A percentile compares a stretch with the other conserved stretches of the same genome.
Conservation (phyloP, 2,113 vertebrate genomes). For the Chaetura pelagica region DNA sequence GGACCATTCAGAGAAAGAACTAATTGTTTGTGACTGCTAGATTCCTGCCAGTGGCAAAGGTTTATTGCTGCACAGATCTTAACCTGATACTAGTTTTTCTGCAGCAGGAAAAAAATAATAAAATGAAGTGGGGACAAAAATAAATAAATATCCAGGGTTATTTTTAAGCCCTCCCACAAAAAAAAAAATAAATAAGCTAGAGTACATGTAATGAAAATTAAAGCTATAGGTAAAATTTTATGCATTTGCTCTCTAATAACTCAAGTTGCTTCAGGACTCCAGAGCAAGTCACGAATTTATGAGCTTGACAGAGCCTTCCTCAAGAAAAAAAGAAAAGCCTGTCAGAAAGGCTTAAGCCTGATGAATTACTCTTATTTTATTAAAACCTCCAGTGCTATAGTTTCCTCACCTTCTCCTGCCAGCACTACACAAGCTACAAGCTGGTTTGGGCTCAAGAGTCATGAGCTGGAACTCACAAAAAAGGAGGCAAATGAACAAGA, state of each 20-base stretch:
- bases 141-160: background rate
- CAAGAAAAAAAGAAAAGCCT: background rate
- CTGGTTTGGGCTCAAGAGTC: background rate
- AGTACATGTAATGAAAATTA: background rate
- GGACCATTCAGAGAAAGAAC: conserved; percentile 56
- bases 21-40: conserved; percentile 74
- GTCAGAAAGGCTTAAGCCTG: background rate
- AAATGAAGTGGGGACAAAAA: background rate
- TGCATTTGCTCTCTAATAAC: background rate
- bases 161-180: background rate
- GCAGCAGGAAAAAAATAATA: background rate
- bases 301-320: background rate
- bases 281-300: background rate
- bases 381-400: background rate
- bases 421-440: background rate
- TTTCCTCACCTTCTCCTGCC: background rate
- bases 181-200: background rate
- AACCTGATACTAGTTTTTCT: conserved; percentile 7
- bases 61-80: conserved; percentile 44
- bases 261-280: background rate
- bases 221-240: background rate
- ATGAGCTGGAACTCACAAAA: background rate
- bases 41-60: conserved; percentile 63
- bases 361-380: background rate
- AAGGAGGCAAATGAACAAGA: background rate